phyloP scores from a whole-genome alignment of 1,140 invertebrate species.

The Chlorops oryzae region DNA sequence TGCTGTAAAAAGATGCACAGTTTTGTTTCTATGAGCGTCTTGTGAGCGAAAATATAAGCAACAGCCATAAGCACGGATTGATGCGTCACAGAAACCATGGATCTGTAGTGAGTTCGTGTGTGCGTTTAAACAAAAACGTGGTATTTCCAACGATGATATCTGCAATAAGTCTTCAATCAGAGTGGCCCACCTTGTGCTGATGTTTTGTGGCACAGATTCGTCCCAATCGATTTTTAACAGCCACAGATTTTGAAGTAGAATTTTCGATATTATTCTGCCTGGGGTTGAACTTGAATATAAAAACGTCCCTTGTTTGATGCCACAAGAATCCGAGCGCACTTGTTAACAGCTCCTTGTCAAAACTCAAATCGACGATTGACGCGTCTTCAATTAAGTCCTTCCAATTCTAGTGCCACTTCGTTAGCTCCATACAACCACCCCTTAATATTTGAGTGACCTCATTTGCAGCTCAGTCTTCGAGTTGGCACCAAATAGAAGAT shows the following conservation, averaged over 20 bases:
- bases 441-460: not conserved
- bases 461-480: not conserved
- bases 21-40: not conserved
- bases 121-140: not conserved
- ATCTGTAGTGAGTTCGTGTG: not conserved
- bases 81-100: slow-evolving; percentile 7
- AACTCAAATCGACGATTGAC: not conserved
- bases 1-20: not conserved
- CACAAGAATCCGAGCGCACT: slow-evolving; percentile 3
- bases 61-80: slow-evolving; percentile 3
- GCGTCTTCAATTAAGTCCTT: not conserved
- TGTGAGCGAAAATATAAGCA: not conserved
- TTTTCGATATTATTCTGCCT: slow-evolving; percentile 3
- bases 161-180: not conserved
- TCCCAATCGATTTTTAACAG: slow-evolving; percentile 1
- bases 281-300: slow-evolving; percentile 2
- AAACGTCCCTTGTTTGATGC: slow-evolving; percentile 1
- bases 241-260: slow-evolving; percentile 6
- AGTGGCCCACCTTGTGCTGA: not conserved
- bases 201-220: slow-evolving; percentile 1
- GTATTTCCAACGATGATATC: not conserved
- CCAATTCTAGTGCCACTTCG: slow-evolving; percentile 5
- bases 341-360: not conserved
- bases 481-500: not conserved
- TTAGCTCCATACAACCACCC: not conserved